Percentiles rank a stretch among this genome's conserved stretches.
These are phyloP conservation scores for Poeciliopsis prolifica DNA, from an alignment of 2,113 vertebrate genomes.

Conservation along the genomic window DNA sequence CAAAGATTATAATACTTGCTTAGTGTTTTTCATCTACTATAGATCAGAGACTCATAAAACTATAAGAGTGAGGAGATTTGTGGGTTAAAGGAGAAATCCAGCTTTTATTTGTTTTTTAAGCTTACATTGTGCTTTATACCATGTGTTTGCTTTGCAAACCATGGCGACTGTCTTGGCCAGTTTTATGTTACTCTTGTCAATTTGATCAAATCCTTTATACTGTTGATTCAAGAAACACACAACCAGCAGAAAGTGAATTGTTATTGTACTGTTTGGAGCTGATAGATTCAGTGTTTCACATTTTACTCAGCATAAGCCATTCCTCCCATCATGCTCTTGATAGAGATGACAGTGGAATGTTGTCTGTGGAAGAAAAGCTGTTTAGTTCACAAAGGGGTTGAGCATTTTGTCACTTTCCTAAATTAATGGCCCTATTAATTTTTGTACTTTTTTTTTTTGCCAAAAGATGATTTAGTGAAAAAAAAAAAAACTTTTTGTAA, in stretches of 20 bases:
- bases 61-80: slow-evolving; percentile 23
- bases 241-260: too few species aligned
- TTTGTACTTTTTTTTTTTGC: too few species aligned
- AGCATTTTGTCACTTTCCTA: too few species aligned
- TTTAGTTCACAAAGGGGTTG: too few species aligned
- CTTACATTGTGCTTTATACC: not conserved
- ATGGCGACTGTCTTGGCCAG: not conserved
- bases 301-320: not conserved
- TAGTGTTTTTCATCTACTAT: slow-evolving; percentile 49
- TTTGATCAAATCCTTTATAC: too few species aligned
- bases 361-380: not conserved
- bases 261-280: not conserved
- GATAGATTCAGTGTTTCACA: not conserved
- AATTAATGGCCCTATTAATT: too few species aligned
- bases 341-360: not conserved
- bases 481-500: too few species aligned
- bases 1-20: slow-evolving; percentile 29
- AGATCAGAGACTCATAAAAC: slow-evolving; percentile 33
- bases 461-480: too few species aligned
- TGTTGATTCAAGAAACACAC: not conserved
- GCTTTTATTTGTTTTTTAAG: slow-evolving; percentile 21
- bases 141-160: not conserved
- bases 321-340: not conserved
- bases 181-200: too few species aligned
- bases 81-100: slow-evolving; percentile 28